Percentiles rank a stretch among this genome's conserved stretches.
phyloP scores from a whole-genome alignment of 37 sponge, comb jelly and placozoan genomes.

The Agelas oroides region DNA sequence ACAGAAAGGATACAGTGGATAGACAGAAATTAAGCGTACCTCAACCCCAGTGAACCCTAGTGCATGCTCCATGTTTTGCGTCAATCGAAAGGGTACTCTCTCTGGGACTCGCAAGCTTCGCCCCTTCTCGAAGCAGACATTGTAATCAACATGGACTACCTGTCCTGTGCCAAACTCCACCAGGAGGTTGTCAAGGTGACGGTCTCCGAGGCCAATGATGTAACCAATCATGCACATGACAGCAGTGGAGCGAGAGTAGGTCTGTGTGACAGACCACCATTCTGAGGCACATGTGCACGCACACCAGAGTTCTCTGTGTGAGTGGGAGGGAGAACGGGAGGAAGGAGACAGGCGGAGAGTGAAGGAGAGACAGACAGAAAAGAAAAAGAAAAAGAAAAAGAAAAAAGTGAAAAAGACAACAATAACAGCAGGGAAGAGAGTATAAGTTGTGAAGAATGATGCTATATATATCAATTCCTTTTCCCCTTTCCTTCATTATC shows the following conservation, averaged over 20 bases:
- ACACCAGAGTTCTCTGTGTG: slow-evolving; percentile 90
- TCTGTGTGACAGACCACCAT: slow-evolving; percentile 95
- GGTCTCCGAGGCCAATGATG: slow-evolving; percentile 98
- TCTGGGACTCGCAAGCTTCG: slow-evolving; percentile 94
- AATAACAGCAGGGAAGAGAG: background rate
- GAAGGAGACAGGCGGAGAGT: background rate
- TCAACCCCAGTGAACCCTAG: slow-evolving; percentile 97
- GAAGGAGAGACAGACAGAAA: background rate
- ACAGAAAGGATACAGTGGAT: no score
- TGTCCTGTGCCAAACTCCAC: slow-evolving; percentile 94
- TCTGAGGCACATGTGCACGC: slow-evolving; percentile 94
- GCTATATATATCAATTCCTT: no score
- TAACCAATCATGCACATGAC: slow-evolving; percentile 99
- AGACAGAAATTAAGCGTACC: slow-evolving; percentile 15
- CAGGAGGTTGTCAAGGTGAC: slow-evolving; percentile 98
- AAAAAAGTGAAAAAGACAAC: background rate
- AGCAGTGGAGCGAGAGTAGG: slow-evolving; percentile 92
- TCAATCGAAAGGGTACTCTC: slow-evolving; percentile 97
- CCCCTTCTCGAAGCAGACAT: slow-evolving; percentile 99
- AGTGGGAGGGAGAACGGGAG: slow-evolving; percentile 30
- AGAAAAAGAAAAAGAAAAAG: background rate
- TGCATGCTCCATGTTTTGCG: slow-evolving; percentile 92
- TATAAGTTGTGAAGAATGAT: no score
- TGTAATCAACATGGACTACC: slow-evolving; percentile 99
- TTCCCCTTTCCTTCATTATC: no score